Evolutionary conservation across 2,888 invertebrate genomes (phyloP), one percentile per base, ranked within the genome.

Genomic region (Coenonympha glycerion): DNA sequence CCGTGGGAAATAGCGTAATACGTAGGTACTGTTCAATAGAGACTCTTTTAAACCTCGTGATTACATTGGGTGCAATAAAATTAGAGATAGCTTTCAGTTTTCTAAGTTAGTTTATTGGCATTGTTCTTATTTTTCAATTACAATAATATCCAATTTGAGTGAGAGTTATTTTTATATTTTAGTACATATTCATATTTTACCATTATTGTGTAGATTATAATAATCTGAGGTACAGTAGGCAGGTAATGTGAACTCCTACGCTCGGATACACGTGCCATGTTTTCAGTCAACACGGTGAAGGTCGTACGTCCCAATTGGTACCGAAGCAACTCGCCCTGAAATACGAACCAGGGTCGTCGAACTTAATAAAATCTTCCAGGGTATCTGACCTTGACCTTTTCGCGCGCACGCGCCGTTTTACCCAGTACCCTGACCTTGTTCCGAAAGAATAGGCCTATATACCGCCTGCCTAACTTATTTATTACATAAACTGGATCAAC

Each of bases 361-460:
- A 79, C 85, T 75, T 75, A 63, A 66, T 75, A 74, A 84, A 85
- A 87, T 84, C 81, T 86, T 86, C 84, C 85, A 84, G 80, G 84
- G 83, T 67, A 69, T 60, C 75, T 73, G 76, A 79, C 86, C 86
- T 81, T 86, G 84, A 85, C 76, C 85, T 84, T 82, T 79, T 70
- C 61, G 68, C 85, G 86, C 86, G 86, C 86, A 85, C 68, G 86
- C 86, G 86, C 85, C 60, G 64, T 78, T 56, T 69, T 63, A 66
- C 77, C 76, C 71, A 79, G 79, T 82, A 76, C 81, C 79, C 77
- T 86, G 84, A 84, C 85, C 84, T 79, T 76, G 76, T 77, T 82
- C 78, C 70, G 64, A 73, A 78, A 69, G 68, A 73, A 72, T 65
- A 69, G 63, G 65, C 64, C 60, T 71, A 76, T 67, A 60, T 69